Evolutionary conservation across 2,113 vertebrate species (phyloP).

Genomic region (Hystrix cristata): DNA sequence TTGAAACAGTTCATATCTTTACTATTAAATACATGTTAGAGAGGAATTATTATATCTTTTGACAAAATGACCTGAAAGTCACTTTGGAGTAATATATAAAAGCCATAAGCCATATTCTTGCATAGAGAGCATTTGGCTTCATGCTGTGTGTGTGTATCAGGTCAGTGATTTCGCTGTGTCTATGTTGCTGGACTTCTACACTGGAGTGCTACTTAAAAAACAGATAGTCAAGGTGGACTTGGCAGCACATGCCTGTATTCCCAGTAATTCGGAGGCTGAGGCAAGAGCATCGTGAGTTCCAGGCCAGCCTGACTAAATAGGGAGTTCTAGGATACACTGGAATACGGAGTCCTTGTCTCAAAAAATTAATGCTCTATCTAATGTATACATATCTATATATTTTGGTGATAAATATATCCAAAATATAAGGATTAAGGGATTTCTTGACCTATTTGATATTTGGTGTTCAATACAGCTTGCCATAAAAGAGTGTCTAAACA

Average conservation of each 20-base stretch:
- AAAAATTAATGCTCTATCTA: not conserved
- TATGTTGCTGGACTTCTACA: not conserved
- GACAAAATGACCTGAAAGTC: not conserved
- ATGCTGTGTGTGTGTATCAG: not conserved
- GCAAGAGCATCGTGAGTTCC: not conserved
- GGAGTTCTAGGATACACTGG: not conserved
- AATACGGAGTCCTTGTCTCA: not conserved
- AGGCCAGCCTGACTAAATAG: not conserved
- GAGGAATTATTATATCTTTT: not conserved
- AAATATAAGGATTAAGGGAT: not conserved
- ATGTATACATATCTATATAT: not conserved
- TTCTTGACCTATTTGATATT: not conserved
- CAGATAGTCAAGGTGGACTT: not conserved
- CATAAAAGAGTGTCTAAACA: not conserved
- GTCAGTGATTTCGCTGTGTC: not conserved
- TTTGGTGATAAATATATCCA: not conserved
- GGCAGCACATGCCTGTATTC: not conserved
- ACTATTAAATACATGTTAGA: not conserved
- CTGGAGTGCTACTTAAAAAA: not conserved
- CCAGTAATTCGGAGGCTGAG: not conserved
- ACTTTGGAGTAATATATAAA: not conserved
- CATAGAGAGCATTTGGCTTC: not conserved
- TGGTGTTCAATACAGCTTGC: not conserved
- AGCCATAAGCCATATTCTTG: not conserved
- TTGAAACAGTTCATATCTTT: not conserved